Conservation (phyloP, 2,888 invertebrate genomes). For the Junonia oenone region DNA sequence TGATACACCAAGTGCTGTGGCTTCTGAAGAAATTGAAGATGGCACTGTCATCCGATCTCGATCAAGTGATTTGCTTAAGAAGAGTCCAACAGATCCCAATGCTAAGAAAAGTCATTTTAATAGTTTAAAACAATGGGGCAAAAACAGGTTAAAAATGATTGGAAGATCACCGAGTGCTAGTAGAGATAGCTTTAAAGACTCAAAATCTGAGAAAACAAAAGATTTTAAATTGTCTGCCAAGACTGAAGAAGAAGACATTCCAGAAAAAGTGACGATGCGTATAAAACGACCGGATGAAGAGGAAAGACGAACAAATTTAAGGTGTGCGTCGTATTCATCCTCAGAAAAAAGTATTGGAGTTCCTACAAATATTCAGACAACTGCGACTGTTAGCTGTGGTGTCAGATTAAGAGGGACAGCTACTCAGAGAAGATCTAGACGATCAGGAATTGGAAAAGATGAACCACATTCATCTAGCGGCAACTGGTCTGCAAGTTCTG, state of each 20-base stretch:
- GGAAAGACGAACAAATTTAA: constrained; percentile 85
- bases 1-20: constrained; percentile 74
- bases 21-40: constrained; percentile 75
- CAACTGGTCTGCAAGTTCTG: constrained; percentile 96
- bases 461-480: constrained; percentile 94
- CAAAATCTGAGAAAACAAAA: constrained; percentile 60
- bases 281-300: constrained; percentile 80
- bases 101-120: constrained; percentile 85
- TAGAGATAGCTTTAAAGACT: constrained; percentile 70
- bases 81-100: constrained; percentile 80
- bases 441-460: constrained; percentile 84
- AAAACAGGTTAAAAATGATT: constrained; percentile 86
- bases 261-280: constrained; percentile 83
- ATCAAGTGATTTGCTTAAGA: constrained; percentile 88
- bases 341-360: constrained; percentile 84
- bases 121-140: constrained; percentile 91
- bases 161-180: constrained; percentile 81
- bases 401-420: constrained; percentile 90
- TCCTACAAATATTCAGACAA: constrained; percentile 72
- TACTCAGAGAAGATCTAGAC: constrained; percentile 83
- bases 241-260: constrained; percentile 80
- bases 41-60: constrained; percentile 82
- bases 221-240: constrained; percentile 60
- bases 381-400: constrained; percentile 78
- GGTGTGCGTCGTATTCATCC: constrained; percentile 88